phyloP scores from a whole-genome alignment of 2,888 invertebrate genomes.

The Lasioglossum morio region DNA sequence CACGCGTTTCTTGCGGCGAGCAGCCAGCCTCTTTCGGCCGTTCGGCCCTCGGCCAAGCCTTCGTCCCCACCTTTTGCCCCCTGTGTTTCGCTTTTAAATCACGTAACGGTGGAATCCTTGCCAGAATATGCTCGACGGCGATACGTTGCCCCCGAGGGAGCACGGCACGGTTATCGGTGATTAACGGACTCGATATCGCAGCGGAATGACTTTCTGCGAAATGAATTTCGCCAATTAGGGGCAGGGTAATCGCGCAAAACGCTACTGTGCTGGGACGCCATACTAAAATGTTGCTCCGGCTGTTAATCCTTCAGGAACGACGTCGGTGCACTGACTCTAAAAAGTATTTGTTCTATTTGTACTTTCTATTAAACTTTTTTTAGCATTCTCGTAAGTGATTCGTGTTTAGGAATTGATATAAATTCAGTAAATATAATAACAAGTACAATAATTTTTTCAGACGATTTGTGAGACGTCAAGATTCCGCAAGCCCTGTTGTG shows the following conservation, averaged over 20 bases:
- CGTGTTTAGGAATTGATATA: too few relatives aligned
- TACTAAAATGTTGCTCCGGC: background rate
- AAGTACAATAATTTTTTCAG: too few relatives aligned
- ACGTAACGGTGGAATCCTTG: constrained; percentile 50
- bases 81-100: constrained; percentile 55
- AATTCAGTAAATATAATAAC: too few relatives aligned
- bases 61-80: constrained; percentile 11
- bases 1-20: constrained; percentile 45
- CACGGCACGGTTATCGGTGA: constrained; percentile 33
- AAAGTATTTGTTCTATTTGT: too few relatives aligned
- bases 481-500: background rate
- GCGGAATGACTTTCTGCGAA: constrained; percentile 25
- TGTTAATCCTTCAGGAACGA: too few relatives aligned
- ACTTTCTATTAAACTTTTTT: too few relatives aligned
- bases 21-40: constrained; percentile 2
- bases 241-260: background rate
- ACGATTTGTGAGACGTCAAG: too few relatives aligned
- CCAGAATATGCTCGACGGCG: constrained; percentile 39
- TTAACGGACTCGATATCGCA: constrained; percentile 40
- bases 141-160: constrained; percentile 13
- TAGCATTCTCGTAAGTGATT: too few relatives aligned
- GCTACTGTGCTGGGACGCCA: background rate
- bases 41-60: constrained; percentile 48
- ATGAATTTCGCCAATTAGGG: constrained; percentile 31
- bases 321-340: too few relatives aligned